phyloP scores from a whole-genome alignment of 1,140 invertebrate genomes.

The Bicyclus anynana region DNA sequence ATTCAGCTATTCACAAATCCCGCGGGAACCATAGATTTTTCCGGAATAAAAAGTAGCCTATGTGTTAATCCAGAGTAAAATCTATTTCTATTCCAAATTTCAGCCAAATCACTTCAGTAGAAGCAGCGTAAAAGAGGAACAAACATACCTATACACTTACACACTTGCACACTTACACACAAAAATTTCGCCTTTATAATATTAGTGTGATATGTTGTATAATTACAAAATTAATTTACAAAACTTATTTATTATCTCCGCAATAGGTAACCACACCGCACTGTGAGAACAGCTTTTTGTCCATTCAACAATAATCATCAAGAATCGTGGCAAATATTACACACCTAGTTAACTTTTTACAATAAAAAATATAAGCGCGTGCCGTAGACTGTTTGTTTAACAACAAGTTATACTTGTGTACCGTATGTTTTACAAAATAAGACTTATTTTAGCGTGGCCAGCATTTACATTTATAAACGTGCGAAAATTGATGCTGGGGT shows the following conservation, averaged over 20 bases:
- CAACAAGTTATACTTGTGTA: neutral
- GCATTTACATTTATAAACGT: neutral
- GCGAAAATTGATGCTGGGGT: neutral
- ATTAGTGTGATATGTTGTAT: no score
- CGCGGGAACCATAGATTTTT: no score
- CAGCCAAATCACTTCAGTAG: no score
- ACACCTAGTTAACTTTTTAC: conserved; percentile 9
- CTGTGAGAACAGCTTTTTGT: neutral
- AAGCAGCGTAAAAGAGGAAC: no score
- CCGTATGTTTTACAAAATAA: neutral
- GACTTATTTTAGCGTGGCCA: neutral
- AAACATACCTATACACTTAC: no score
- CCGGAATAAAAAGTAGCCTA: no score
- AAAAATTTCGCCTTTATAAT: no score
- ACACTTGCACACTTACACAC: no score
- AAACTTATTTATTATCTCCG: neutral
- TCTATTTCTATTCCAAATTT: no score
- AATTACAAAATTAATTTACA: no score
- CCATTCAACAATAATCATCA: conserved; percentile 2
- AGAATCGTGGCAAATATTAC: neutral
- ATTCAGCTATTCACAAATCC: no score
- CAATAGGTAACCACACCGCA: neutral
- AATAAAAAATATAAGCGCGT: conserved; percentile 7
- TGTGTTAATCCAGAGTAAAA: no score
- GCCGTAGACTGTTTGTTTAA: neutral